These are phyloP conservation scores for Rotaria socialis DNA, from an alignment of 2,888 invertebrate genomes.

Conservation along the genomic window DNA sequence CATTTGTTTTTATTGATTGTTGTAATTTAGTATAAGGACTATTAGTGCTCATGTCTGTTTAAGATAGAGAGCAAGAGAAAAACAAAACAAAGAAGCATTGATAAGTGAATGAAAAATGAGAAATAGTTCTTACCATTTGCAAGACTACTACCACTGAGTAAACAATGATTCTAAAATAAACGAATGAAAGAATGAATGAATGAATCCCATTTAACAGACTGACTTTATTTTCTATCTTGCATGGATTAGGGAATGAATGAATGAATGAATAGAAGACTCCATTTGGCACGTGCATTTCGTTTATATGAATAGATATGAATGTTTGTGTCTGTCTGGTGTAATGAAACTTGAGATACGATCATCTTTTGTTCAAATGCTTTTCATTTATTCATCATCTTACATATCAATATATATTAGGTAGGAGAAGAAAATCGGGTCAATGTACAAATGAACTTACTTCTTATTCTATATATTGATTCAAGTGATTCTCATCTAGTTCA, in stretches of 20 bases:
- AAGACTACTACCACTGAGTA: not conserved
- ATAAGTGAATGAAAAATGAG: not conserved
- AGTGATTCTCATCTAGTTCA: not conserved
- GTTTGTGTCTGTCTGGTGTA: slow-evolving; percentile 16
- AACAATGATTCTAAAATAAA: slow-evolving; percentile 20
- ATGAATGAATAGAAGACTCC: not conserved
- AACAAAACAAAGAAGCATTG: not conserved
- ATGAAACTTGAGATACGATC: not conserved
- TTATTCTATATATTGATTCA: not conserved
- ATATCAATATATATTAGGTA: slow-evolving; percentile 13
- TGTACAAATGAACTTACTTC: slow-evolving; percentile 7
- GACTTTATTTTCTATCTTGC: not conserved
- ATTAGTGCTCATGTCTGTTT: not conserved
- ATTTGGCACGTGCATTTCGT: slow-evolving; percentile 21
- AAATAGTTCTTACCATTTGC: not conserved
- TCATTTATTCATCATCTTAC: slow-evolving; percentile 6
- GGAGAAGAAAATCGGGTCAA: not conserved
- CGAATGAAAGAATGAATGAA: not conserved
- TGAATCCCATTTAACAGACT: not conserved
- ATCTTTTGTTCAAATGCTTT: not conserved
- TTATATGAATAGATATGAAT: slow-evolving; percentile 24
- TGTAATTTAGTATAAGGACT: not conserved
- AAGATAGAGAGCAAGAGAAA: not conserved
- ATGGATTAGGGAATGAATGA: not conserved
- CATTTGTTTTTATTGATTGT: not conserved